phyloP scores from a whole-genome alignment of 2,888 invertebrate genomes.

The Pristionchus arcanus region DNA sequence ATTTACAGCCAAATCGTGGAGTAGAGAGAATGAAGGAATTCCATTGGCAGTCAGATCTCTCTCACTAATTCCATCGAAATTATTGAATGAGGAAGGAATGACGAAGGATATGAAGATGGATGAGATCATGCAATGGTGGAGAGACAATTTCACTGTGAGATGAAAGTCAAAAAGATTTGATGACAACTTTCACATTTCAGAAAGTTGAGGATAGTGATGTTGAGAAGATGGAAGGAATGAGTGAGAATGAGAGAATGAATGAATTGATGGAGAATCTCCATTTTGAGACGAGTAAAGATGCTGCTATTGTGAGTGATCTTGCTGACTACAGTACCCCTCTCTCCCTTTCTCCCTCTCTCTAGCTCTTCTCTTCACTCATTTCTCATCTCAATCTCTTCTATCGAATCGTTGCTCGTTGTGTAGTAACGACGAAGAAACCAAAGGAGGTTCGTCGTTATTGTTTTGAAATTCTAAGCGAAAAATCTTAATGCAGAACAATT shows the following conservation, averaged over 20 bases:
- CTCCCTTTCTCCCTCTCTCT: background rate
- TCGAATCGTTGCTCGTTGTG: constrained; percentile 23
- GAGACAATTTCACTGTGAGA: background rate
- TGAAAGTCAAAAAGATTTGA: background rate
- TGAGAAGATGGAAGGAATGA: background rate
- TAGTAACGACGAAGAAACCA: constrained; percentile 13
- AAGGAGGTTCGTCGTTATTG: background rate
- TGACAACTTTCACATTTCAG: background rate
- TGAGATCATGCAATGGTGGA: background rate
- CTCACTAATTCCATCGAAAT: background rate
- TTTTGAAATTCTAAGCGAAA: background rate
- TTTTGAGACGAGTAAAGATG: constrained; percentile 1
- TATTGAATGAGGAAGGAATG: background rate
- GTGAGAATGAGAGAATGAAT: background rate
- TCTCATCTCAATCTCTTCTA: background rate
- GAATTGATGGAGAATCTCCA: constrained; percentile 18
- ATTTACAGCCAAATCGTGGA: background rate
- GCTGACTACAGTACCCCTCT: background rate
- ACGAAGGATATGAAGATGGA: background rate
- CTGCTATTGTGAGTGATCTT: constrained; percentile 6
- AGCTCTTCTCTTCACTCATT: constrained; percentile 24
- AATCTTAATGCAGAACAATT: background rate
- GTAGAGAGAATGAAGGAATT: background rate
- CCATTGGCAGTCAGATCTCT: background rate
- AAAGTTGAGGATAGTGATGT: background rate